phyloP scores from a whole-genome alignment of 1,140 invertebrate genomes.

The Oncopodura yosiiana region DNA sequence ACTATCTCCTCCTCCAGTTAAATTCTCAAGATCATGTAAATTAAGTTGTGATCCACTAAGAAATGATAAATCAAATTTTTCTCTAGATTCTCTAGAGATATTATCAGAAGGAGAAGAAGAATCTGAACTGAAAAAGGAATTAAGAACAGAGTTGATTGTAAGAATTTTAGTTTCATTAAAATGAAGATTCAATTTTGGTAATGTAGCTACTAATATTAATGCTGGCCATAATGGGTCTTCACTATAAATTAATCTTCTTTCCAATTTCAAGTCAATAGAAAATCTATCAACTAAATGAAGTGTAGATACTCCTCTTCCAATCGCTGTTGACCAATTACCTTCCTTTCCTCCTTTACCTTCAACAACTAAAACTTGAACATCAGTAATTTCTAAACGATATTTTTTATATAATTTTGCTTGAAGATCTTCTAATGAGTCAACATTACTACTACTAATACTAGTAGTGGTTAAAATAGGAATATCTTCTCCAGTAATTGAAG shows the following conservation, averaged over 20 bases:
- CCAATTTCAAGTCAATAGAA: slow-evolving; percentile 70
- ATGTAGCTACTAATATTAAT: slow-evolving; percentile 65
- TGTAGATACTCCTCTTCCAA: slow-evolving; percentile 66
- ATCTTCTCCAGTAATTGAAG: slow-evolving; percentile 19
- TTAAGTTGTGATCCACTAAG: slow-evolving; percentile 13
- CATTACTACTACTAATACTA: slow-evolving; percentile 1
- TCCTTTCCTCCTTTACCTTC: slow-evolving; percentile 39
- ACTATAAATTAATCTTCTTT: slow-evolving; percentile 67
- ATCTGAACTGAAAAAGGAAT: slow-evolving; percentile 16
- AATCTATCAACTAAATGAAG: slow-evolving; percentile 84
- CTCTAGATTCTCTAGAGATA: not conserved
- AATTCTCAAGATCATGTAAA: slow-evolving; percentile 10
- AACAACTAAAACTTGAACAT: slow-evolving; percentile 71
- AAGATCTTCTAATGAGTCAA: slow-evolving; percentile 25
- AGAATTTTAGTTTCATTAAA: slow-evolving; percentile 77
- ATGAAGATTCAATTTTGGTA: slow-evolving; percentile 77
- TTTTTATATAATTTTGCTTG: slow-evolving; percentile 41
- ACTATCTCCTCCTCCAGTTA: not conserved
- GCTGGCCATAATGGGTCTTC: slow-evolving; percentile 75
- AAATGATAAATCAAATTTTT: slow-evolving; percentile 12
- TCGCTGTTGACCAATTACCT: slow-evolving; percentile 81
- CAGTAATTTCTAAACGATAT: slow-evolving; percentile 70
- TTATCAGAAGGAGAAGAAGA: not conserved
- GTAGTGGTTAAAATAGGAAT: slow-evolving; percentile 4
- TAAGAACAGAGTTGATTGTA: slow-evolving; percentile 48